These are phyloP conservation scores for Poeciliopsis retropinna DNA, from an alignment of 2,113 vertebrate species.

Conservation along the genomic window DNA sequence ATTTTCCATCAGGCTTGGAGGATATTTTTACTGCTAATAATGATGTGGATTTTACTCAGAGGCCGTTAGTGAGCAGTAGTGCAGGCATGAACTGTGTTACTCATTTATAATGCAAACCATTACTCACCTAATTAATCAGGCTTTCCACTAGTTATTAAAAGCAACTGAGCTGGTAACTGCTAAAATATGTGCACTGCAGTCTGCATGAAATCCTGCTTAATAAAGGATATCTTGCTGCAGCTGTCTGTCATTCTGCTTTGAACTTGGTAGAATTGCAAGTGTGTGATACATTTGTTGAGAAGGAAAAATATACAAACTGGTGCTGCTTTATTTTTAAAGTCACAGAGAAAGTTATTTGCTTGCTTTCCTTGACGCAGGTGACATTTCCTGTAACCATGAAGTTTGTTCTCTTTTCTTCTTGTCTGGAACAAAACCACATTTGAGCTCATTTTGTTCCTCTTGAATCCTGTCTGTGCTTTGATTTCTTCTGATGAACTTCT, in stretches of 20 bases:
- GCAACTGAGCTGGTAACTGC: slow-evolving; percentile 48
- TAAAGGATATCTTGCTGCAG: slow-evolving; percentile 28
- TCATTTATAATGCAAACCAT: slow-evolving; percentile 60
- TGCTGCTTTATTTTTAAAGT: slow-evolving; percentile 24
- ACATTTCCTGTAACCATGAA: slow-evolving; percentile 35
- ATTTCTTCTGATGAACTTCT: slow-evolving; percentile 34
- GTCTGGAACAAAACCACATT: slow-evolving; percentile 22
- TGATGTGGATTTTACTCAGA: slow-evolving; percentile 39
- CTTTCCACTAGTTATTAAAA: slow-evolving; percentile 47
- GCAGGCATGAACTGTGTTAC: slow-evolving; percentile 47
- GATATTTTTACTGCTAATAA: slow-evolving; percentile 26
- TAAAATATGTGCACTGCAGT: slow-evolving; percentile 43
- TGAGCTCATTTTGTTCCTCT: slow-evolving; percentile 26
- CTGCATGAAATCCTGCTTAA: slow-evolving; percentile 28
- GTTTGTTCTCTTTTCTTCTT: slow-evolving; percentile 17
- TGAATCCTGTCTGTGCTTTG: slow-evolving; percentile 34
- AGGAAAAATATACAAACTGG: slow-evolving; percentile 36
- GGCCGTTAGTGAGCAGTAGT: slow-evolving; percentile 24
- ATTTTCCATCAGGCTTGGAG: slow-evolving; percentile 18
- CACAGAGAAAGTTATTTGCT: slow-evolving; percentile 17
- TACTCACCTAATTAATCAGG: slow-evolving; percentile 54
- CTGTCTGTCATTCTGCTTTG: slow-evolving; percentile 16
- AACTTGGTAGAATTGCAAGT: slow-evolving; percentile 47
- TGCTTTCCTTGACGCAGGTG: slow-evolving; percentile 25
- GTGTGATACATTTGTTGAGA: slow-evolving; percentile 12